phyloP scores from a whole-genome alignment of 2,797 vertebrate genomes.

The Thripadectes ignobilis region DNA sequence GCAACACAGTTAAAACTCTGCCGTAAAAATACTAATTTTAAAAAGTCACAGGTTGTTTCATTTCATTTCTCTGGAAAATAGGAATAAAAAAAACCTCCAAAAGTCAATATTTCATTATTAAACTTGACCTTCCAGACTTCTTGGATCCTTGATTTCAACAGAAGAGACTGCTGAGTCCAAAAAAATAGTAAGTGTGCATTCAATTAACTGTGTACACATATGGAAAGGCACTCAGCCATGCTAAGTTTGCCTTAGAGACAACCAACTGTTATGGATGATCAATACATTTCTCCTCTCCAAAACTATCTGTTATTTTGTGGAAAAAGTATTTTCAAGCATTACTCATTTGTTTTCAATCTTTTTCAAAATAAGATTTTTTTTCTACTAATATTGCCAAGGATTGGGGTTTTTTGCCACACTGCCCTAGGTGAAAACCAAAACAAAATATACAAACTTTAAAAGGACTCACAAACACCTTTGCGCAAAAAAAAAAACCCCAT shows the following conservation, averaged over 20 bases:
- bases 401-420: not conserved
- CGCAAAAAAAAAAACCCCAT: not conserved
- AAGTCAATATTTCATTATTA: not conserved
- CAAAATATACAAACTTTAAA: not conserved
- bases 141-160: not conserved
- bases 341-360: conserved; percentile 1
- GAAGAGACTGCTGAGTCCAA: not conserved
- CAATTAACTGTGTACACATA: not conserved
- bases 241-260: not conserved
- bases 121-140: not conserved
- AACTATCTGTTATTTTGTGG: not conserved
- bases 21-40: not conserved
- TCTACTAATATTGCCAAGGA: not conserved
- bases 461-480: not conserved
- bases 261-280: not conserved
- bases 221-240: not conserved
- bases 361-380: not conserved
- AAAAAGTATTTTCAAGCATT: not conserved
- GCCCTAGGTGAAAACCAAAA: not conserved
- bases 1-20: not conserved
- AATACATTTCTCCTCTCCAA: not conserved
- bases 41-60: not conserved
- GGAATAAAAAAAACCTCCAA: not conserved
- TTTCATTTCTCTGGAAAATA: not conserved
- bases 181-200: not conserved